These are phyloP conservation scores for Heliconius charithonia DNA, from an alignment of 2,888 invertebrate species.

Conservation along the genomic window DNA sequence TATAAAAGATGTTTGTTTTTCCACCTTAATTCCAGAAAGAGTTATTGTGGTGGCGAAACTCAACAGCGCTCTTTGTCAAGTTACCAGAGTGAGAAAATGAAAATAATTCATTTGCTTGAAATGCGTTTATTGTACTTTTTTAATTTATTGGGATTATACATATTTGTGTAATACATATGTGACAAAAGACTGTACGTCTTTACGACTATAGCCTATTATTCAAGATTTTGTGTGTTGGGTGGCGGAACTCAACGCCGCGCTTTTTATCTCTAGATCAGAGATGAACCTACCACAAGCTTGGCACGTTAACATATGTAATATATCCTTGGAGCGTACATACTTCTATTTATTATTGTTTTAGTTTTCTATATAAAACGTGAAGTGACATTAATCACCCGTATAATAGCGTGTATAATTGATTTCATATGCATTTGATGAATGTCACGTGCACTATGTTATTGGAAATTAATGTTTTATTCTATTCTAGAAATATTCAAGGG, in stretches of 20 bases:
- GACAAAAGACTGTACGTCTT: no score
- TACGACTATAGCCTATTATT: no score
- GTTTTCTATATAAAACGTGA: slow-evolving; percentile 13
- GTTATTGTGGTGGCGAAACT: not conserved
- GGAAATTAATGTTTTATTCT: not conserved
- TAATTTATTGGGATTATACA: no score
- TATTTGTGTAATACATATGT: no score
- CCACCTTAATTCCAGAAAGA: no score
- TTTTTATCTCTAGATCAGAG: no score
- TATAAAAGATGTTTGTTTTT: no score
- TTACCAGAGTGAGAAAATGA: not conserved
- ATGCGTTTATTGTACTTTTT: no score
- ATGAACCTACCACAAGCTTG: not conserved
- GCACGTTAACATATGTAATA: not conserved
- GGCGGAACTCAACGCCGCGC: no score
- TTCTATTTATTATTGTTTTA: not conserved
- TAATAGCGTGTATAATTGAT: slow-evolving; percentile 12
- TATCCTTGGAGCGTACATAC: not conserved
- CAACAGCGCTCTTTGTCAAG: not conserved
- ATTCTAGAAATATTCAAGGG: not conserved
- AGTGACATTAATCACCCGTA: slow-evolving; percentile 15
- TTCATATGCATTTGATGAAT: slow-evolving; percentile 4
- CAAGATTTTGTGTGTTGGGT: no score
- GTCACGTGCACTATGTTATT: slow-evolving; percentile 8
- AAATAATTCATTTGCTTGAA: not conserved